A percentile compares a stretch with the other conserved stretches of the same genome.
Evolutionary conservation across 2,113 vertebrate genomes (phyloP).

Genomic region (Heterochromis multidens): DNA sequence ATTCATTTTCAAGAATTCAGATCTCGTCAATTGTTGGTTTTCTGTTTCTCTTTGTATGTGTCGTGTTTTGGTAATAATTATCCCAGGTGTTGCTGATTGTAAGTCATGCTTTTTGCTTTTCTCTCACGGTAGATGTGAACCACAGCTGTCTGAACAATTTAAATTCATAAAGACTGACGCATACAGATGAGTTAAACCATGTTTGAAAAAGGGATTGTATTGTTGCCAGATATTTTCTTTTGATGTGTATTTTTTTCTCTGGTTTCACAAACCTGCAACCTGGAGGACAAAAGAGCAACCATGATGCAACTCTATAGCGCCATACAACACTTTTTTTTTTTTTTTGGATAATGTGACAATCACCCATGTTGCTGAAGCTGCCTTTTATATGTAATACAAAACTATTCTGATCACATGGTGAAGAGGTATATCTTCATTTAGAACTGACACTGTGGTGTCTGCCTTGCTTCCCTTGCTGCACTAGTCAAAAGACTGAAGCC

Average conservation of each 20-base stretch:
- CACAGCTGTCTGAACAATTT: not conserved
- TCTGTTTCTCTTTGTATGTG: not conserved
- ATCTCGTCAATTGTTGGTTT: not conserved
- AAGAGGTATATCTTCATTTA: not conserved
- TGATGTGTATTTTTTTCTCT: not conserved
- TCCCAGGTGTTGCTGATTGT: not conserved
- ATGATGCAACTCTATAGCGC: not conserved
- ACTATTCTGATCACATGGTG: not conserved
- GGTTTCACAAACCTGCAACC: not conserved
- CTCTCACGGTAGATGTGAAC: not conserved
- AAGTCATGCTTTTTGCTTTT: not conserved
- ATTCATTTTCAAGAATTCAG: not conserved
- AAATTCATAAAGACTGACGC: not conserved
- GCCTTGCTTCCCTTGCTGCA: slow-evolving; percentile 9
- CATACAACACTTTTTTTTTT: not conserved
- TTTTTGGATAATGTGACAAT: not conserved
- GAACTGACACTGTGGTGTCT: not conserved
- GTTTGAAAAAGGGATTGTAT: slow-evolving; percentile 20
- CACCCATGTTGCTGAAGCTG: not conserved
- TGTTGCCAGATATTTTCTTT: not conserved
- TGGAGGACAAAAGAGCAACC: not conserved
- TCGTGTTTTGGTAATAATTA: not conserved
- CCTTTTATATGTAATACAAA: not conserved
- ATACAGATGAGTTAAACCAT: not conserved
- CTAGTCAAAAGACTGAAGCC: not conserved